Conservation (phyloP, 1,140 invertebrate species). For the Elymnias hypermnestra region DNA sequence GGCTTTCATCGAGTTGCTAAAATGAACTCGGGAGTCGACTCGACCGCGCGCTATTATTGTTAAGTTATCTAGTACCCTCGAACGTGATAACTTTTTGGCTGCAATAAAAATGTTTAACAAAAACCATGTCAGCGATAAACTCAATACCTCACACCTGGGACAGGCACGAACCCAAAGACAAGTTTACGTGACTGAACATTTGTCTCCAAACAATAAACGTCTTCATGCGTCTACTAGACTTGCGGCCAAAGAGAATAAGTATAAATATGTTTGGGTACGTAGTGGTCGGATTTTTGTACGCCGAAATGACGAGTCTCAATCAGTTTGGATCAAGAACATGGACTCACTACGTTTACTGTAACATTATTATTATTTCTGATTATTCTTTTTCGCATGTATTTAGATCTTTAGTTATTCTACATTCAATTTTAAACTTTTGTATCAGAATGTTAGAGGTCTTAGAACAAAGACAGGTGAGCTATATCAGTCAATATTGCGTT, state of each 20-base stretch:
- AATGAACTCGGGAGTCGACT: background rate
- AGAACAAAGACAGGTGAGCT: no score
- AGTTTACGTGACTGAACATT: background rate
- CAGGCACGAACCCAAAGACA: background rate
- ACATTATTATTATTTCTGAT: background rate
- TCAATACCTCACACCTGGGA: background rate
- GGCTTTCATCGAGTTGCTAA: background rate
- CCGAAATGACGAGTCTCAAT: background rate
- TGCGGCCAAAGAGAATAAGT: background rate
- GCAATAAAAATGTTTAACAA: background rate
- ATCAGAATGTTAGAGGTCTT: conserved; percentile 6
- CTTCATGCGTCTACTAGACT: no score
- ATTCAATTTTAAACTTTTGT: conserved; percentile 13
- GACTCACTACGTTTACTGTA: background rate
- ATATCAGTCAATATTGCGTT: no score
- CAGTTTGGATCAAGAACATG: background rate
- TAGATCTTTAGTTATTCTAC: background rate
- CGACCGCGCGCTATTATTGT: background rate
- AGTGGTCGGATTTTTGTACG: background rate
- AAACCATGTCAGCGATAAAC: background rate
- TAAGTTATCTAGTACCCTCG: background rate
- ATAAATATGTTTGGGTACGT: background rate
- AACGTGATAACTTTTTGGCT: background rate
- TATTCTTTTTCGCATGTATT: background rate
- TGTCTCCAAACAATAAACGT: no score